Conservation (phyloP, 2,888 invertebrate species). For the Dysmachus trigonus region DNA sequence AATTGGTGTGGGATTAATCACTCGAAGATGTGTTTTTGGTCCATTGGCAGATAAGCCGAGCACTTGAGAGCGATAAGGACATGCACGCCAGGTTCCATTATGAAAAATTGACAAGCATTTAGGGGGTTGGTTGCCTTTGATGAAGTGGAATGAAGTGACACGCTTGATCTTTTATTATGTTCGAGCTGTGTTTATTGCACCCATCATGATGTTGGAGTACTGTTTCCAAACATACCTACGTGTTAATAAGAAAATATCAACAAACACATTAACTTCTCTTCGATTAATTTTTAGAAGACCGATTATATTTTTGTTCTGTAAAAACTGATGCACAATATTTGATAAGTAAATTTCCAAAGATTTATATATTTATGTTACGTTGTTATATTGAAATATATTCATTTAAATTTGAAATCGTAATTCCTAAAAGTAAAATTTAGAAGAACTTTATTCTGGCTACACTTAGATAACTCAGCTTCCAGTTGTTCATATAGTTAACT, state of each 20-base stretch:
- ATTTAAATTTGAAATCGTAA: no score
- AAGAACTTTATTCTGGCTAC: no score
- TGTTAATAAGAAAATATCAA: no score
- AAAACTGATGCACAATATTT: no score
- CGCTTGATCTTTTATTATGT: neutral
- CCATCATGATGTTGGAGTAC: neutral
- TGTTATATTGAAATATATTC: no score
- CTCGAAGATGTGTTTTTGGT: slow-evolving; percentile 29
- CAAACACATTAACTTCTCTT: neutral
- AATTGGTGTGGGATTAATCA: slow-evolving; percentile 42
- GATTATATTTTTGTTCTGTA: neutral
- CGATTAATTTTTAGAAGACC: neutral
- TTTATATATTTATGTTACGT: no score
- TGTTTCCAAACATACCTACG: neutral
- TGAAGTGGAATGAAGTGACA: slow-evolving; percentile 39
- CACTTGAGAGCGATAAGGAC: slow-evolving; percentile 18
- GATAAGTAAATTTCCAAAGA: no score
- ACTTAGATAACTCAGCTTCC: no score
- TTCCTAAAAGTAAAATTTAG: no score
- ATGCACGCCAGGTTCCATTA: slow-evolving; percentile 32
- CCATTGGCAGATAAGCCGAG: slow-evolving; percentile 1
- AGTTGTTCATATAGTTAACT: no score
- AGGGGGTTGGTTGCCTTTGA: slow-evolving; percentile 31
- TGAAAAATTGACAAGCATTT: slow-evolving; percentile 36
- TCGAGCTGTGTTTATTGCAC: slow-evolving; percentile 3